Base-by-base conservation (phyloP, 2,113 vertebrate genomes). In the Rhinolophus ferrumequinum region DNA sequence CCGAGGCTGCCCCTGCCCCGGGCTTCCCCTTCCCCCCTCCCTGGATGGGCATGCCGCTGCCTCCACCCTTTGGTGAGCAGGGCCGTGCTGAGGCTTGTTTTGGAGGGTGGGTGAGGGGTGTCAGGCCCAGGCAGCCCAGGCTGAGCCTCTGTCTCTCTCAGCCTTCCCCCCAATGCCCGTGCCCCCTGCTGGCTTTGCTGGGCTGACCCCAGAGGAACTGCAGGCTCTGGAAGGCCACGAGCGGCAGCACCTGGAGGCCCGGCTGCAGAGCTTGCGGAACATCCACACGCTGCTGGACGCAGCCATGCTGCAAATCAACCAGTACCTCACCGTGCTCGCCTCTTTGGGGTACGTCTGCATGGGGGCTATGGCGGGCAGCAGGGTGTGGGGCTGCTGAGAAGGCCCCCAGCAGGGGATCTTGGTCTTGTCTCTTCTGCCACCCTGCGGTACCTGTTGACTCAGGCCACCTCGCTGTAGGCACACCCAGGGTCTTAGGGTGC, bases 251-350 rank as follows among this genome's bases (percentile, higher is more conserved):
- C 98, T 99, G 41, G 99, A 99, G 94, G 99, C 99, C 7, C 97
- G 99, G 60, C 98, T 99, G 14, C 99, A 99, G 98, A 99, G 99
- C 96, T 99, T 99, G 28, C 99, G 99, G 88, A 99, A 99, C 98
- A 99, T 99, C 97, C 99, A 99, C 98, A 99, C 99, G 0, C 98
- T 99, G 91, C 98, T 99, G 67, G 99, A 99, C 0, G 99, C 99
- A 0, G 99, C 99, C 97, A 99, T 99, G 99, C 98, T 99, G 73
- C 99, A 99, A 98, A 99, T 99, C 98, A 99, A 99, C 98, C 99
- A 99, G 98, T 99, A 99, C 98, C 99, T 99, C 95, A 99, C 98
- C 0, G 99, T 99, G 1, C 98, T 99, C 22, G 99, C 99, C 52
- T 99, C 99, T 0, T 96, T 99, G n/a, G 99, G 98, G 99, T 99